Percentiles rank a stretch among this genome's conserved stretches.
Evolutionary conservation across 2,888 invertebrate species (phyloP).

Genomic region (Callinectes sapidus): DNA sequence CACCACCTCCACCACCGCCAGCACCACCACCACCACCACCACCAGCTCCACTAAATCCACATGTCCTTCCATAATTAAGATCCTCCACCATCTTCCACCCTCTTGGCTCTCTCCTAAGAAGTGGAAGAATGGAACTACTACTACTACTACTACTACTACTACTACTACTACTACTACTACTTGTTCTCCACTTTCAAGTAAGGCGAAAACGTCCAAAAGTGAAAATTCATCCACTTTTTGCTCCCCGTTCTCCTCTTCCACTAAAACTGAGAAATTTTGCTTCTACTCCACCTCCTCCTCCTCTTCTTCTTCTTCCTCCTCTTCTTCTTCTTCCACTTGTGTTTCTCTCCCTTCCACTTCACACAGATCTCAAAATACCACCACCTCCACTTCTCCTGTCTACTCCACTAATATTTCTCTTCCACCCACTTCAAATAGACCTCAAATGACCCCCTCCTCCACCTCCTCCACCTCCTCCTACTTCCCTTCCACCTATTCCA

Average conservation of each 20-base stretch:
- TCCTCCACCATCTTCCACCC: too few relatives aligned
- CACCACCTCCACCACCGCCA: too few relatives aligned
- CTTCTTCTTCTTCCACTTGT: neutral
- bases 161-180: neutral
- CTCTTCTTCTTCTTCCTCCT: too few relatives aligned
- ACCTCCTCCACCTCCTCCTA: neutral
- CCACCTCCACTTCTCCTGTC: neutral
- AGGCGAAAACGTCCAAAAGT: conserved; percentile 78
- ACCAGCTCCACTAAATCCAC: too few relatives aligned
- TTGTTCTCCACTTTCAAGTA: conserved; percentile 61
- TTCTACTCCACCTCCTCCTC: too few relatives aligned
- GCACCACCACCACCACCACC: too few relatives aligned
- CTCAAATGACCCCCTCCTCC: neutral
- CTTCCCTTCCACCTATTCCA: neutral
- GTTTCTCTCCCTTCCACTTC: neutral
- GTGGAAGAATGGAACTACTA: too few relatives aligned
- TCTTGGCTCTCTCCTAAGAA: too few relatives aligned
- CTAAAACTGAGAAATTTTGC: neutral
- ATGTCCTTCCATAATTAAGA: too few relatives aligned
- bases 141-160: neutral
- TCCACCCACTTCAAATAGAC: neutral
- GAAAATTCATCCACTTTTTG: conserved; percentile 75
- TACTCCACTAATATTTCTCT: too few relatives aligned
- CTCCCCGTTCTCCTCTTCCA: neutral
- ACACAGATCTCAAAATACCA: neutral